phyloP scores from a whole-genome alignment of 2,797 vertebrate genomes.

The Gouania willdenowi region DNA sequence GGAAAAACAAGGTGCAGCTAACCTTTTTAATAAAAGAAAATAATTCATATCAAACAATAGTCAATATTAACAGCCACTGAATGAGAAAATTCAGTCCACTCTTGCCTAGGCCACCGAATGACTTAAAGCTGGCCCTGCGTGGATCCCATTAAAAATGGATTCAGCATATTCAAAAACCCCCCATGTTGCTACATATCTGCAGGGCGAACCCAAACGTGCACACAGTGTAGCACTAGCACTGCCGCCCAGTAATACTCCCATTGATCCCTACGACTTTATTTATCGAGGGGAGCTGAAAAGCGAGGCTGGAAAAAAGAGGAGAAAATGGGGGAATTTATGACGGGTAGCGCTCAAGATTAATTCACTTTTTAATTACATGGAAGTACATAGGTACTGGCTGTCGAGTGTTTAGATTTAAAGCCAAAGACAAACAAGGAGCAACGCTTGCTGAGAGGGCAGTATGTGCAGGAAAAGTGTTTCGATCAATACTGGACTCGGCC shows the following conservation, averaged over 20 bases:
- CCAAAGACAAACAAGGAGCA: slow-evolving; percentile 38
- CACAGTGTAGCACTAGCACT: slow-evolving; percentile 34
- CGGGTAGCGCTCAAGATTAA: slow-evolving; percentile 51
- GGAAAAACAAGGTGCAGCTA: too few species aligned
- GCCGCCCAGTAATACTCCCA: slow-evolving; percentile 43
- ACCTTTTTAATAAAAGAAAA: too few species aligned
- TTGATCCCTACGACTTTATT: slow-evolving; percentile 52
- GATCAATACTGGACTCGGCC: too few species aligned
- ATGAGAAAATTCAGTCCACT: too few species aligned
- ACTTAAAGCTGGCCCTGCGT: too few species aligned
- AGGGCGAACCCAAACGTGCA: slow-evolving; percentile 9
- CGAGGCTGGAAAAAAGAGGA: neutral
- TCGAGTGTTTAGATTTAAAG: slow-evolving; percentile 53
- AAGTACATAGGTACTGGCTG: slow-evolving; percentile 57
- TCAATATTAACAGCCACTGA: too few species aligned
- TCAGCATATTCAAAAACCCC: too few species aligned
- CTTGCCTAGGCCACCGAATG: too few species aligned
- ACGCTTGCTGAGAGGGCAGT: slow-evolving; percentile 60
- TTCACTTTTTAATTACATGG: slow-evolving; percentile 67
- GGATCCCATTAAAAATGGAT: too few species aligned
- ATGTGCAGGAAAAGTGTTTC: slow-evolving; percentile 37
- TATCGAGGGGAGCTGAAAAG: slow-evolving; percentile 25
- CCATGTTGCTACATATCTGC: too few species aligned
- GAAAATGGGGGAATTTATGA: slow-evolving; percentile 54
- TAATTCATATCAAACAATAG: too few species aligned